Base-by-base conservation (phyloP, 35 echinoderm and acorn worm species). In the Lytechinus variegatus region DNA sequence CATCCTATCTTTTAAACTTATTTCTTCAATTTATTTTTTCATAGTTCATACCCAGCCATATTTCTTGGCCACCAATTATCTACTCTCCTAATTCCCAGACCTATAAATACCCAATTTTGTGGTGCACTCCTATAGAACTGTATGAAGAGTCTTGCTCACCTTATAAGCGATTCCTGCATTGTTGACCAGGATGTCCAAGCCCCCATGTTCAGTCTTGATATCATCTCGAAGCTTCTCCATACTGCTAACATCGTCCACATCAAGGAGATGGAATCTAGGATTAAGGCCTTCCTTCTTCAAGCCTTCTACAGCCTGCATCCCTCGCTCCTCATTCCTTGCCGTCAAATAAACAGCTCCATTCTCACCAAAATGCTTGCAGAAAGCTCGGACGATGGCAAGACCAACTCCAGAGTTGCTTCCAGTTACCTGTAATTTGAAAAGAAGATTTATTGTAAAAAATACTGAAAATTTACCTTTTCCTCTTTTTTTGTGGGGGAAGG, bases 91-190 rank as follows among this genome's bases (percentile, higher is more conserved):
- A 56, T 11, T 58, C 10, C 13, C 56, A 58, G 56, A 11, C 9
- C 9, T 9, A 1, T 58, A 11, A 2, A 56, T 56, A 56, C 8
- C 55, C 8, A 11, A 56, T 9, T 56, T 11, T 6, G 56, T 2
- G 13, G 9, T 9, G 56, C 9, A 11, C 13, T 9, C 9, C 56
- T 9, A 58, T 9, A 58, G 9, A 58, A 58, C 56, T 13, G 56
- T 6, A 58, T 58, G 33, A 44, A 44, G 33, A 44, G 33, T 58
- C 56, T 58, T 44, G 7, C 88, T 79, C 96, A 98, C 97, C 91
- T 97, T 98, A 54, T 89, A 98, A 13, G 97, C 97, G 88, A 97
- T 95, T 16, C 89, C 98, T 61, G 98, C 98, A 99, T 99, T 99
- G 92, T 99, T 97, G 10, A 99, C 94, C 87, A 99, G 57, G 52